A percentile compares a stretch with the other conserved stretches of the same genome.
Conservation (phyloP, 2,797 vertebrate species). For the Paramormyrops hopkinsi region DNA sequence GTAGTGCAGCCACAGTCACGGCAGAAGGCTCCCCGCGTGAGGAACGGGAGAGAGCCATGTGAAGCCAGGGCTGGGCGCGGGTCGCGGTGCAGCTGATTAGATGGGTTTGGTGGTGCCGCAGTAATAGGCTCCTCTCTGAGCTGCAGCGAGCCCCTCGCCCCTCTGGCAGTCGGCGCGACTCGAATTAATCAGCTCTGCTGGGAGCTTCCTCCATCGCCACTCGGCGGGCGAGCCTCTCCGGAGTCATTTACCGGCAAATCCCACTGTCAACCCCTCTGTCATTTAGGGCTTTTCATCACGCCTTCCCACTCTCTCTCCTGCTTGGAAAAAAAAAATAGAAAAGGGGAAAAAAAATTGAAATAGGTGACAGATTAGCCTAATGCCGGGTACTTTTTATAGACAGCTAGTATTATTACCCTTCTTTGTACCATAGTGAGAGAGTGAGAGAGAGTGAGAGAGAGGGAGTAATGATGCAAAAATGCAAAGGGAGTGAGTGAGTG, state of each 20-base stretch:
- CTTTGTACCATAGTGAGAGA: conserved; percentile 61
- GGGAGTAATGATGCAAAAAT: conserved; percentile 51
- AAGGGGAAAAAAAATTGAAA: conserved; percentile 69
- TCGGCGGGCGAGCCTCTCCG: conserved; percentile 91
- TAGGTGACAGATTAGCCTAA: conserved; percentile 85
- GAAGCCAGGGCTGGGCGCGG: conserved; percentile 83
- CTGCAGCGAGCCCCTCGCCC: conserved; percentile 77
- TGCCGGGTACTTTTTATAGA: conserved; percentile 75
- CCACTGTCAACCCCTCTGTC: conserved; percentile 98
- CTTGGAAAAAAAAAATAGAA: conserved; percentile 15
- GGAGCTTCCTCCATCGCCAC: conserved; percentile 84
- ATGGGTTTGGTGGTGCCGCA: conserved; percentile 82
- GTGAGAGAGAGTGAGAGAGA: conserved; percentile 27
- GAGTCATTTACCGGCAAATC: conserved; percentile 99
- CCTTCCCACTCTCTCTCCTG: conserved; percentile 53
- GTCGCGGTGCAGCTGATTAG: conserved; percentile 89
- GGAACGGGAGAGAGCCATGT: conserved; percentile 46
- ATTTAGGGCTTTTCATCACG: conserved; percentile 97
- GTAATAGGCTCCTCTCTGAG: conserved; percentile 97
- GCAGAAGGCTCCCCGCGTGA: conserved; percentile 49
- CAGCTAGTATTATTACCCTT: conserved; percentile 62
- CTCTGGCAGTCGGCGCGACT: conserved; percentile 89
- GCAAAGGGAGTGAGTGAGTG: conserved; percentile 7
- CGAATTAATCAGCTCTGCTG: conserved; percentile 99
- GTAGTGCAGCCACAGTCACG: conserved; percentile 52